A percentile compares a stretch with the other conserved stretches of the same genome.
Evolutionary conservation across 1,140 invertebrate genomes (phyloP).

Genomic region (Drosophila miranda): DNA sequence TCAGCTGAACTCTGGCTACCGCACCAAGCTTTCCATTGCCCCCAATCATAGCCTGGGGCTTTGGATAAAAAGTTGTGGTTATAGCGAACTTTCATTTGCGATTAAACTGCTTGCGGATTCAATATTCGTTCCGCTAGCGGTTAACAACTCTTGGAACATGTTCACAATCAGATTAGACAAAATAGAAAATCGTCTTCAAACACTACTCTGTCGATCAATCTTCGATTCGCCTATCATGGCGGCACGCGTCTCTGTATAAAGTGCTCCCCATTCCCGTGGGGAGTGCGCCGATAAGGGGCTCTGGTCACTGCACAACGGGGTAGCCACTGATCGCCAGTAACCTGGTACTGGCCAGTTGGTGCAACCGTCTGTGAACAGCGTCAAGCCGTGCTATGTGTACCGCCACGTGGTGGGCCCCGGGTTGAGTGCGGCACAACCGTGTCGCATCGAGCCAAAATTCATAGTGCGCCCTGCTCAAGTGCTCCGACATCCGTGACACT

Average conservation of each 20-base stretch:
- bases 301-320: constrained; percentile 82
- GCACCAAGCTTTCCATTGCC: constrained; percentile 76
- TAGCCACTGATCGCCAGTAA: constrained; percentile 81
- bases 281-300: constrained; percentile 63
- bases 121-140: constrained; percentile 33
- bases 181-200: neutral
- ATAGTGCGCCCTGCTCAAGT: constrained; percentile 80
- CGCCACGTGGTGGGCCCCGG: constrained; percentile 82
- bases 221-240: constrained; percentile 21
- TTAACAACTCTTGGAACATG: constrained; percentile 71
- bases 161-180: constrained; percentile 4
- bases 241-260: constrained; percentile 25
- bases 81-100: constrained; percentile 56
- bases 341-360: constrained; percentile 81
- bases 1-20: constrained; percentile 43
- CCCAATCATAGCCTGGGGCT: constrained; percentile 47
- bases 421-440: constrained; percentile 74
- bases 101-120: constrained; percentile 50
- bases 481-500: constrained; percentile 54
- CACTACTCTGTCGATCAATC: constrained; percentile 9
- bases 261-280: constrained; percentile 11
- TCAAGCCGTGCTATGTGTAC: constrained; percentile 82
- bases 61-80: constrained; percentile 78
- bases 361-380: constrained; percentile 82
- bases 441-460: constrained; percentile 76